phyloP scores from a whole-genome alignment of 2,888 invertebrate genomes.

The Mythimna ferrago region DNA sequence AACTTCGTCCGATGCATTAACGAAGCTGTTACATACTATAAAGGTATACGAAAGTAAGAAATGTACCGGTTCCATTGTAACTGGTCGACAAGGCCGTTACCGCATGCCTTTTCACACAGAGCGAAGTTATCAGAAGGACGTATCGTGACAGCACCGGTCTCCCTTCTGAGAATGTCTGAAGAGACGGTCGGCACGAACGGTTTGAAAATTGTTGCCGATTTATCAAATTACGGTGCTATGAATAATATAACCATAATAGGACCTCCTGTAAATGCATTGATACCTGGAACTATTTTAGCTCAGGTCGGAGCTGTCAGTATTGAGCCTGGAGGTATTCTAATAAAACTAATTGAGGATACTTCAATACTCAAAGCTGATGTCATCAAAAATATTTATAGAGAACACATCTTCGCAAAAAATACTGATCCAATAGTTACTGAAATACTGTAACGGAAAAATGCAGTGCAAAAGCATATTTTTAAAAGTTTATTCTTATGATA shows the following conservation, averaged over 20 bases:
- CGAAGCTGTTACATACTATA: conserved; percentile 47
- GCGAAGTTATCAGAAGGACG: conserved; percentile 51
- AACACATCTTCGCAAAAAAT: neutral
- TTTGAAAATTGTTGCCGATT: conserved; percentile 15
- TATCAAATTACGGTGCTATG: conserved; percentile 16
- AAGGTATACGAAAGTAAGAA: conserved; percentile 62
- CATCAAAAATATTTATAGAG: neutral
- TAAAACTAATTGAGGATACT: neutral
- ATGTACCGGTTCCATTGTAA: conserved; percentile 59
- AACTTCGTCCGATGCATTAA: conserved; percentile 45
- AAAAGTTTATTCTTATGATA: no score
- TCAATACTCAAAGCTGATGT: neutral
- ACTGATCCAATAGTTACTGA: no score
- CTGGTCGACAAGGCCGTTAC: conserved; percentile 64
- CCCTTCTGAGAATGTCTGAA: conserved; percentile 39
- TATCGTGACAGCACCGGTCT: conserved; percentile 37
- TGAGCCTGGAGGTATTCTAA: neutral
- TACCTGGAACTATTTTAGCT: neutral
- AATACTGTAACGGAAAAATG: no score
- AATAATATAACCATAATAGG: conserved; percentile 19
- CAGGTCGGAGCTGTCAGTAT: neutral
- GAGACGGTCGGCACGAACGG: conserved; percentile 14
- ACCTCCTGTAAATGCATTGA: neutral
- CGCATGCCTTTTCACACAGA: conserved; percentile 54
- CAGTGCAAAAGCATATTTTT: no score